Conservation (phyloP, 2,113 vertebrate genomes). For the Ceyx melanurus region DNA sequence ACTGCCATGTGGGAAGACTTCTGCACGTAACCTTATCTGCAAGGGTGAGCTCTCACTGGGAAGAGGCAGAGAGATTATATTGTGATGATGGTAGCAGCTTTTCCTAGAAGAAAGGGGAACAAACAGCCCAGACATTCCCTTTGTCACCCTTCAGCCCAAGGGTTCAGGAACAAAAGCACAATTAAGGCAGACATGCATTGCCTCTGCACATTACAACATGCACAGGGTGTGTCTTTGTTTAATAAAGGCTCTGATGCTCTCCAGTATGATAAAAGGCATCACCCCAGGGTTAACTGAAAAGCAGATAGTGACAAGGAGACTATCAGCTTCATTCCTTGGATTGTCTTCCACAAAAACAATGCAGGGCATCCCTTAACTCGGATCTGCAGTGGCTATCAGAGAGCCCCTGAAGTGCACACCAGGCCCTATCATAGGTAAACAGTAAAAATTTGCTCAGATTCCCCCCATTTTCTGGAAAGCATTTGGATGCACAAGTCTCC, state of each 20-base stretch:
- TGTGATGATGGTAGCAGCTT: neutral
- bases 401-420: neutral
- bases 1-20: neutral
- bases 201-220: constrained; percentile 6
- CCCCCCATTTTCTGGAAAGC: neutral
- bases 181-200: neutral
- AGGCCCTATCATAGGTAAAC: neutral
- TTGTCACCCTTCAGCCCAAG: neutral
- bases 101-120: neutral
- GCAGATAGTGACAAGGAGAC: neutral
- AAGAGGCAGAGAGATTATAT: neutral
- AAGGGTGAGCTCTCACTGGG: neutral
- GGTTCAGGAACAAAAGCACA: neutral
- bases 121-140: neutral
- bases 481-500: neutral
- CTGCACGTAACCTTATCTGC: neutral
- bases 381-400: neutral
- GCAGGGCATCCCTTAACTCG: neutral
- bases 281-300: neutral
- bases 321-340: neutral
- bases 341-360: neutral
- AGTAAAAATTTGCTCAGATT: neutral
- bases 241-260: neutral
- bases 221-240: neutral
- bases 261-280: neutral